Percentiles rank a stretch among this genome's conserved stretches.
These are phyloP conservation scores for Indicator maculatus DNA, from an alignment of 2,113 vertebrate species.

Conservation along the genomic window DNA sequence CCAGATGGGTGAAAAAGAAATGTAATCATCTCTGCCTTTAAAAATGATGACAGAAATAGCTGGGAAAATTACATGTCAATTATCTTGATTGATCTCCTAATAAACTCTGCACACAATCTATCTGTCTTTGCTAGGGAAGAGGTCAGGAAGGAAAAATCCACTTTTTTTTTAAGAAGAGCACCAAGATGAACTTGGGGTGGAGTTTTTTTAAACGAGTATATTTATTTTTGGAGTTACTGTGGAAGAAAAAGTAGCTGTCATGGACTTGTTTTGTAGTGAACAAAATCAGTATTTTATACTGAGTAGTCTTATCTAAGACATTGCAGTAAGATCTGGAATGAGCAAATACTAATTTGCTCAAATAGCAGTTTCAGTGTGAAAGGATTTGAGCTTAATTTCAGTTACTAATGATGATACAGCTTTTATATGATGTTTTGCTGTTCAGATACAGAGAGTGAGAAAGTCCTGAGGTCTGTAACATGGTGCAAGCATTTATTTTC, in stretches of 20 bases:
- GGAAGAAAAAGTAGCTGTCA: neutral
- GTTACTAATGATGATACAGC: neutral
- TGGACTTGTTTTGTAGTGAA: neutral
- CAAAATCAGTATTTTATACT: neutral
- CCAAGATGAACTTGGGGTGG: neutral
- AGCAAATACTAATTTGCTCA: neutral
- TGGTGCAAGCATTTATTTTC: neutral
- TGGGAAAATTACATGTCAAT: constrained; percentile 53
- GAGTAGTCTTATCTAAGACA: neutral
- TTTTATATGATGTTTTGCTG: neutral
- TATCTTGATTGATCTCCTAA: constrained; percentile 43
- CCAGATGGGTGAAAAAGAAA: constrained; percentile 52
- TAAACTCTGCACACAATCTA: constrained; percentile 56
- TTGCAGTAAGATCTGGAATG: neutral
- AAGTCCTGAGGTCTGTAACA: neutral
- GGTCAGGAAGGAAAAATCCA: neutral
- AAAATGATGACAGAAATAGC: constrained; percentile 49
- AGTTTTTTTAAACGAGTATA: neutral
- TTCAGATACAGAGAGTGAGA: neutral
- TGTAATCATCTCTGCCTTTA: constrained; percentile 2
- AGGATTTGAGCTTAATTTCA: neutral
- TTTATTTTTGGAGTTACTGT: neutral
- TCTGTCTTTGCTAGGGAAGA: neutral
- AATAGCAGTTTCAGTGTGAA: neutral
- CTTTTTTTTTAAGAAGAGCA: neutral